These are phyloP conservation scores for Tachycineta bicolor DNA, from an alignment of 2,113 vertebrate genomes.

Conservation along the genomic window DNA sequence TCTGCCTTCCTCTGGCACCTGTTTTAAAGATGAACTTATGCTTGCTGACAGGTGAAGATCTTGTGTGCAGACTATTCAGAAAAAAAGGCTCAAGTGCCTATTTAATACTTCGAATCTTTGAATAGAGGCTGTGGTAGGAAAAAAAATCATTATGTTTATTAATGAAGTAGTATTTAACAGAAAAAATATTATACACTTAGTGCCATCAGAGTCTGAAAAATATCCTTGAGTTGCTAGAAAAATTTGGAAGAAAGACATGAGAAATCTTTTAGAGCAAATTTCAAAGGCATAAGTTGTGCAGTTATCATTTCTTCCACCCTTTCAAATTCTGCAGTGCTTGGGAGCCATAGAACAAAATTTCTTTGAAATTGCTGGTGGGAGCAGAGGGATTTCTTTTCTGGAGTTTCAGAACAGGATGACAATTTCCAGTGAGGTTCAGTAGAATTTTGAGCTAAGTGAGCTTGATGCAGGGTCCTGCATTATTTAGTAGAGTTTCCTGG, in stretches of 20 bases:
- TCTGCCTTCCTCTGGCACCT: neutral
- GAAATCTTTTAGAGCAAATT: neutral
- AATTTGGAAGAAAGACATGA: neutral
- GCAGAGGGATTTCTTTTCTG: neutral
- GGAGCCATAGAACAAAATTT: neutral
- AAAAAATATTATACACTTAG: neutral
- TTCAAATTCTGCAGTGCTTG: neutral
- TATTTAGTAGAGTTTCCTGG: neutral
- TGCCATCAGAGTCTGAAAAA: neutral
- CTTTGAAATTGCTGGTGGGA: neutral
- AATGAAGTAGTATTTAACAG: neutral
- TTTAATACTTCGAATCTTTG: neutral
- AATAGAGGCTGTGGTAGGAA: neutral
- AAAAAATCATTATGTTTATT: neutral
- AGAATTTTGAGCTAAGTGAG: neutral
- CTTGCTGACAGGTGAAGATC: neutral
- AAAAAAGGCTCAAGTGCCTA: neutral
- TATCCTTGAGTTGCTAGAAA: neutral
- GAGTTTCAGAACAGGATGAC: neutral
- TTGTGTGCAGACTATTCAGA: neutral
- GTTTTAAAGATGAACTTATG: neutral
- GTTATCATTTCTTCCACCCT: neutral
- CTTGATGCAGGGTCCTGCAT: neutral
- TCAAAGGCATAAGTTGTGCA: neutral
- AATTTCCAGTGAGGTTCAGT: neutral